Evolutionary conservation across 1,140 invertebrate species (phyloP).

Genomic region (Maniola jurtina): DNA sequence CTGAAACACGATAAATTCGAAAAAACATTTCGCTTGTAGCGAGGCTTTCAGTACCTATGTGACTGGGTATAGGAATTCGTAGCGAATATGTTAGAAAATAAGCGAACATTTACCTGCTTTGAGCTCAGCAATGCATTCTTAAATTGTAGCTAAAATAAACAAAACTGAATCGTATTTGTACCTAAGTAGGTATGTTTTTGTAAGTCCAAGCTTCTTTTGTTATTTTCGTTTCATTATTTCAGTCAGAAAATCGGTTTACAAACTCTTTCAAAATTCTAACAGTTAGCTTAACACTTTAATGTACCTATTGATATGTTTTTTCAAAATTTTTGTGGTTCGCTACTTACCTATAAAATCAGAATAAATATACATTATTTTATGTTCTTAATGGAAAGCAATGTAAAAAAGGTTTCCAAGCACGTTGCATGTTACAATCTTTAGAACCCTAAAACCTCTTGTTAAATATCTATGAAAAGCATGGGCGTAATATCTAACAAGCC

Average conservation of each 20-base stretch:
- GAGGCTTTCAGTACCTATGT: slow-evolving; percentile 17
- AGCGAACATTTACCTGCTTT: slow-evolving; percentile 9
- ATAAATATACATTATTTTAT: too few species aligned
- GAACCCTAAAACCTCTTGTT: not conserved
- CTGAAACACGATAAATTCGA: slow-evolving; percentile 18
- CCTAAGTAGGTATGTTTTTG: too few species aligned
- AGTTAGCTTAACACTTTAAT: too few species aligned
- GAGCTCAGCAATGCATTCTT: slow-evolving; percentile 13
- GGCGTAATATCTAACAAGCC: slow-evolving; percentile 7
- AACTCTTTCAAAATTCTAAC: too few species aligned
- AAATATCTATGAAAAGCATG: slow-evolving; percentile 16
- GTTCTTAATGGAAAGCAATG: slow-evolving; percentile 57
- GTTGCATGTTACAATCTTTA: slow-evolving; percentile 36
- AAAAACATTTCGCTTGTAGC: slow-evolving; percentile 18
- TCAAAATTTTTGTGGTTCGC: too few species aligned
- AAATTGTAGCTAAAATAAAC: slow-evolving; percentile 2
- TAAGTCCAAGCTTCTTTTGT: not conserved
- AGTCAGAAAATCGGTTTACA: not conserved
- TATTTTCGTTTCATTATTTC: not conserved
- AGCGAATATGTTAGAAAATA: slow-evolving; percentile 14
- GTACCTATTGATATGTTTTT: too few species aligned
- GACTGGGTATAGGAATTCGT: slow-evolving; percentile 16
- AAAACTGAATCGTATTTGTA: not conserved
- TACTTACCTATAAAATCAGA: too few species aligned
- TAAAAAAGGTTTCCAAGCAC: slow-evolving; percentile 37